Conservation (phyloP, 1,140 invertebrate genomes). For the Prorops nasuta region DNA sequence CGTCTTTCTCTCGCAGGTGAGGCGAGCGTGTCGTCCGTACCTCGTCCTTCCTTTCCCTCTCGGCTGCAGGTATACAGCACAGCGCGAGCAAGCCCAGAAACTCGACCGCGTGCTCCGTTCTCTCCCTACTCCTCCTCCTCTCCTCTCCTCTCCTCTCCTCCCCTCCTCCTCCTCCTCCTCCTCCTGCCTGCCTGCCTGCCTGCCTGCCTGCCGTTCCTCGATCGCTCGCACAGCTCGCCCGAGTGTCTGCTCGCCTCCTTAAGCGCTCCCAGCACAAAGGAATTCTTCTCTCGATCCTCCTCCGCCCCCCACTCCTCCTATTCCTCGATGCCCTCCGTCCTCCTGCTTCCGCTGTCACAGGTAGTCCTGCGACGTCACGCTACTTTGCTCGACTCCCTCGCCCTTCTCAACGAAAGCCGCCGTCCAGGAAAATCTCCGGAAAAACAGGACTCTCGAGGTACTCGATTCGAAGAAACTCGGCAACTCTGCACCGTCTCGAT, state of each 20-base stretch:
- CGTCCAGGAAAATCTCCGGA: too few species aligned
- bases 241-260: too few species aligned
- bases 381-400: too few species aligned
- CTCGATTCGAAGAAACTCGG: too few species aligned
- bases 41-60: constrained; percentile 13
- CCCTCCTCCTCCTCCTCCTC: not conserved
- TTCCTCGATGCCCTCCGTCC: constrained; percentile 8
- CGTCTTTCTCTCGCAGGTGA: too few species aligned
- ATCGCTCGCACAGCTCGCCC: too few species aligned
- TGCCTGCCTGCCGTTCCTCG: too few species aligned
- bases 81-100: constrained; percentile 16
- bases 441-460: too few species aligned
- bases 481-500: too few species aligned
- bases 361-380: too few species aligned
- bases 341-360: constrained; percentile 1
- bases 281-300: constrained; percentile 31
- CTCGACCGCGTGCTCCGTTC: constrained; percentile 26
- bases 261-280: constrained; percentile 53
- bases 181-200: constrained; percentile 2
- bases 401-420: too few species aligned
- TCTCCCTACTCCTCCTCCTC: constrained; percentile 5
- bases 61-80: constrained; percentile 12
- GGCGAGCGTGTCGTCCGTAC: not conserved
- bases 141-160: constrained; percentile 4
- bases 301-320: not conserved